Evolutionary conservation across 2,888 invertebrate genomes (phyloP).

Genomic region (Heliconius cydno): DNA sequence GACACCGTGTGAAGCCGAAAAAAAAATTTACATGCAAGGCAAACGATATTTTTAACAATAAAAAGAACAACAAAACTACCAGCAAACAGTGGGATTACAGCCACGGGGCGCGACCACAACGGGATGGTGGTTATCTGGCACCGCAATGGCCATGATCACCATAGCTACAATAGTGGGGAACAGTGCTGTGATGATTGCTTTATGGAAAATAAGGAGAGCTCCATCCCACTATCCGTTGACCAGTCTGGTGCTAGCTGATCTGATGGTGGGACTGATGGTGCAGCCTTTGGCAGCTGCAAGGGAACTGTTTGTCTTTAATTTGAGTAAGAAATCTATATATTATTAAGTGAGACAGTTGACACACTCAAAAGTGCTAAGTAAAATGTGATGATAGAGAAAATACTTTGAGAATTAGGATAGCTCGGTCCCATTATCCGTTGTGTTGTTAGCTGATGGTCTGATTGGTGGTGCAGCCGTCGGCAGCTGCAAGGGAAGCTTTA

Average conservation of each 20-base stretch:
- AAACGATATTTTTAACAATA: not conserved
- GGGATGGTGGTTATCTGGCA: conserved; percentile 58
- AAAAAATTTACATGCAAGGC: too few species aligned
- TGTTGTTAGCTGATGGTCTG: too few species aligned
- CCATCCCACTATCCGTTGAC: conserved; percentile 87
- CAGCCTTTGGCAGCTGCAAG: conserved; percentile 83
- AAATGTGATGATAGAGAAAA: too few species aligned
- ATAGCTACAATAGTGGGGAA: conserved; percentile 65
- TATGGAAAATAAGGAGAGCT: conserved; percentile 61
- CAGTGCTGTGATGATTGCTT: conserved; percentile 63
- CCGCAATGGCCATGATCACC: conserved; percentile 58
- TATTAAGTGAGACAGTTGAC: too few species aligned
- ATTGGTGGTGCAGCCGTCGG: too few species aligned
- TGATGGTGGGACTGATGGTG: conserved; percentile 83
- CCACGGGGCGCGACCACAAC: conserved; percentile 60
- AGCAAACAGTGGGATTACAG: conserved; percentile 49
- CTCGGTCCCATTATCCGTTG: too few species aligned
- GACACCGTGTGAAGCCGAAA: too few species aligned
- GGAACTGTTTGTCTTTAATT: conserved; percentile 80
- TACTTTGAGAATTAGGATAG: too few species aligned
- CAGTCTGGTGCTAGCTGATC: conserved; percentile 86
- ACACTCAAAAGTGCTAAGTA: too few species aligned
- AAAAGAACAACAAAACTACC: conserved; percentile 17
- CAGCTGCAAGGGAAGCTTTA: too few species aligned
- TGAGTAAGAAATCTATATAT: conserved; percentile 60